Percentiles rank a stretch among this genome's conserved stretches.
Conservation (phyloP, 2,113 vertebrate species). For the Petrocephalus microphthalmus region DNA sequence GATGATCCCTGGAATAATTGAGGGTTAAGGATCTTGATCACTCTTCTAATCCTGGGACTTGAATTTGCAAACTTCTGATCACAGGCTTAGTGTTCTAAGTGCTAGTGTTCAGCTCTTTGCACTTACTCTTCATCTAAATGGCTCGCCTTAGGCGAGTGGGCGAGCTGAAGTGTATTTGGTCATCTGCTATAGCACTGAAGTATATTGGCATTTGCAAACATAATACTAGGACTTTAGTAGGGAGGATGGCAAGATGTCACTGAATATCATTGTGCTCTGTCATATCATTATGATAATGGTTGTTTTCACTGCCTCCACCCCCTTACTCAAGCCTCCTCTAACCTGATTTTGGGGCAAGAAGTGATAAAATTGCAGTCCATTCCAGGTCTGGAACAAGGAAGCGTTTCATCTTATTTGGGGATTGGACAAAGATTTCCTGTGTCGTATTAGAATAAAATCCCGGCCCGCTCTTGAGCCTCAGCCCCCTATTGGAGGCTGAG, state of each 20-base stretch:
- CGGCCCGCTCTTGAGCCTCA: background rate
- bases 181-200: background rate
- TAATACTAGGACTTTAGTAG: background rate
- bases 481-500: background rate
- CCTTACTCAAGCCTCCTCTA: background rate
- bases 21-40: background rate
- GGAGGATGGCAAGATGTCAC: background rate
- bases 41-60: background rate
- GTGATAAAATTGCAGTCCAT: background rate
- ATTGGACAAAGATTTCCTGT: background rate
- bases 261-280: background rate
- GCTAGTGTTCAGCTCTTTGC: background rate
- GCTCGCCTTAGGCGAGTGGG: too few species aligned
- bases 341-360: background rate
- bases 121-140: background rate
- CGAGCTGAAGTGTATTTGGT: background rate
- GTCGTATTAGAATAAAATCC: background rate
- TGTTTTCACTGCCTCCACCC: background rate
- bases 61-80: background rate
- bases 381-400: background rate
- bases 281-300: background rate
- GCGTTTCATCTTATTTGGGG: background rate
- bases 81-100: background rate
- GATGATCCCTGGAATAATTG: background rate
- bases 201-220: background rate